phyloP scores from a whole-genome alignment of 2,888 invertebrate species.

The Scaptomyza tumidula region DNA sequence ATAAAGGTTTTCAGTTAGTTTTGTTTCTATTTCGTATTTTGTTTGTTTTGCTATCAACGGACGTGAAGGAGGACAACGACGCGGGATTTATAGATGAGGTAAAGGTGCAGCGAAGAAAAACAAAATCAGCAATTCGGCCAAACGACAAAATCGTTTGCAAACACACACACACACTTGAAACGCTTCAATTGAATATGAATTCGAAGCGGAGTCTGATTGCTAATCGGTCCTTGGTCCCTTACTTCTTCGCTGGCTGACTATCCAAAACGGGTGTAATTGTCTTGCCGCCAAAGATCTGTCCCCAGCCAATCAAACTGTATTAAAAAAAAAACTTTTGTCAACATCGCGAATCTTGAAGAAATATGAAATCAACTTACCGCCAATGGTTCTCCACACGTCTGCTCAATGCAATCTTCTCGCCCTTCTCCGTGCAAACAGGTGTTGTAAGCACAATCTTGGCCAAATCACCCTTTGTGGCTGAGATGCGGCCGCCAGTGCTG shows the following conservation, averaged over 20 bases:
- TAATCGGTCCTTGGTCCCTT: conserved; percentile 34
- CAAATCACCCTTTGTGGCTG: conserved; percentile 97
- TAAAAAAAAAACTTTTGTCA: conserved; percentile 1
- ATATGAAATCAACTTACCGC: conserved; percentile 88
- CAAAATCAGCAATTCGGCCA: conserved; percentile 41
- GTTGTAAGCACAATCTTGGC: conserved; percentile 98
- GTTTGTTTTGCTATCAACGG: conserved; percentile 63
- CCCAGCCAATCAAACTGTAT: conserved; percentile 98
- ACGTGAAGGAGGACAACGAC: conserved; percentile 58
- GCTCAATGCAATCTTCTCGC: conserved; percentile 99
- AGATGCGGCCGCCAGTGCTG: conserved; percentile 98
- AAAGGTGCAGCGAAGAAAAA: conserved; percentile 40
- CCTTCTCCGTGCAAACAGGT: conserved; percentile 99
- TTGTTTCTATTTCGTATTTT: conserved; percentile 51
- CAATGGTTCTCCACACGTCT: conserved; percentile 99
- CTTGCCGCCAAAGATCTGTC: conserved; percentile 98
- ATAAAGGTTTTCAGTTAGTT: conserved; percentile 45
- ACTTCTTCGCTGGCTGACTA: conserved; percentile 71
- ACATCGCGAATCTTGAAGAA: neutral
- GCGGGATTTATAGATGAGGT: conserved; percentile 38
- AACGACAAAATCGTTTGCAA: conserved; percentile 25
- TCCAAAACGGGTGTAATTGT: conserved; percentile 92
- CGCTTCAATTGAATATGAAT: conserved; percentile 51
- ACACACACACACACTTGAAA: conserved; percentile 38
- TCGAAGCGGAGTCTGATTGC: conserved; percentile 41